Conservation (phyloP, 1,140 invertebrate species). For the Lanistes nyassanus region DNA sequence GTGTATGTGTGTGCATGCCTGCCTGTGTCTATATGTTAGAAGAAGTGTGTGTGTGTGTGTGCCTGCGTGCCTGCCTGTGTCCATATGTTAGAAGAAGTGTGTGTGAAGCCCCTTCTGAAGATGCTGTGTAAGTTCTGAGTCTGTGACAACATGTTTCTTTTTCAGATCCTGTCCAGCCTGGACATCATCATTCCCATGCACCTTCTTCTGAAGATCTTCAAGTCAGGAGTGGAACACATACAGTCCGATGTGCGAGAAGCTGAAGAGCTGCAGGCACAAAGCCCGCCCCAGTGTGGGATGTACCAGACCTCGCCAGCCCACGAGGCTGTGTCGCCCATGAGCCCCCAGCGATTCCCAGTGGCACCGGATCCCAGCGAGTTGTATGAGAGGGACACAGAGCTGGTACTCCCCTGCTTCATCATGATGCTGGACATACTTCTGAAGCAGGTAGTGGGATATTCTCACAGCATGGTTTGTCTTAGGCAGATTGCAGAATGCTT, state of each 20-base stretch:
- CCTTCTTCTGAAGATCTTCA: slow-evolving; percentile 60
- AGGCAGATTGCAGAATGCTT: too few species aligned
- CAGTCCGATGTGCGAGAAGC: slow-evolving; percentile 40
- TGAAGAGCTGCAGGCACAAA: slow-evolving; percentile 27
- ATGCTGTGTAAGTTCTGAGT: not conserved
- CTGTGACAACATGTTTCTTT: slow-evolving; percentile 10
- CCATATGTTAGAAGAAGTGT: not conserved
- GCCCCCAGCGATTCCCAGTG: slow-evolving; percentile 52
- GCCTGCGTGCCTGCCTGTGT: not conserved
- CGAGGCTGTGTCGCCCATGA: slow-evolving; percentile 47
- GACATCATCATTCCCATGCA: slow-evolving; percentile 64
- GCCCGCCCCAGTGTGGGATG: slow-evolving; percentile 34
- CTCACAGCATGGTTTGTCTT: not conserved
- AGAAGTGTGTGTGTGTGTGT: not conserved
- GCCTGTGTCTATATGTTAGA: not conserved
- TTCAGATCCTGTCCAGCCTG: slow-evolving; percentile 62
- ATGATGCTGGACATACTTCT: slow-evolving; percentile 95
- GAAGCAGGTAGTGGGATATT: slow-evolving; percentile 79
- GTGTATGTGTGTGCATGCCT: not conserved
- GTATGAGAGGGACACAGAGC: slow-evolving; percentile 64
- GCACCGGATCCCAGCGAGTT: slow-evolving; percentile 50
- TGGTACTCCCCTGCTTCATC: slow-evolving; percentile 87
- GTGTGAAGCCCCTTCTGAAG: not conserved
- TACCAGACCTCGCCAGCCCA: slow-evolving; percentile 40
- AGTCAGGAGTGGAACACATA: slow-evolving; percentile 53